phyloP scores from a whole-genome alignment of 1,140 invertebrate species.

The Anthonomus grandis region DNA sequence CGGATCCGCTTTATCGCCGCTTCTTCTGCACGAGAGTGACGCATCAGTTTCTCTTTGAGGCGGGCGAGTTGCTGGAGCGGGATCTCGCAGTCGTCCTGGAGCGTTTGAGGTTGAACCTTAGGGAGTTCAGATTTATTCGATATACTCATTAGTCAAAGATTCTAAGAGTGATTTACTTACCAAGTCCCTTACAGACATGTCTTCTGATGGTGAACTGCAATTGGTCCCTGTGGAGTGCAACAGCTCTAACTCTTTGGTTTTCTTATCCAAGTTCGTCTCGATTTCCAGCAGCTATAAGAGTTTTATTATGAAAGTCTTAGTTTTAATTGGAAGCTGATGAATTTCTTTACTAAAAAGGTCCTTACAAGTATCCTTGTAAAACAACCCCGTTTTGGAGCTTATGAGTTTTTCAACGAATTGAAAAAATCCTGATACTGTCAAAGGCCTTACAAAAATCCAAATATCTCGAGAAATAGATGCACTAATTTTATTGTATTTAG shows the following conservation, averaged over 20 bases:
- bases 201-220: constrained; percentile 71
- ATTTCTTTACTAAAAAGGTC: no score
- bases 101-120: constrained; percentile 39
- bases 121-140: background rate
- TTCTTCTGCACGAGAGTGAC: constrained; percentile 67
- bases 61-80: constrained; percentile 49
- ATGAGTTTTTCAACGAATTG: no score
- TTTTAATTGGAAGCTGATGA: no score
- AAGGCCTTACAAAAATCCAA: no score
- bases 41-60: constrained; percentile 64
- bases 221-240: constrained; percentile 61
- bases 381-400: no score
- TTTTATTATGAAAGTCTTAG: background rate
- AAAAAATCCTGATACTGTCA: no score
- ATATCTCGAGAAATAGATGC: no score
- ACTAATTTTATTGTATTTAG: no score
- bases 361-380: no score
- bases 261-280: constrained; percentile 59
- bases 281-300: constrained; percentile 59
- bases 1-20: constrained; percentile 68
- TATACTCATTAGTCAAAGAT: background rate
- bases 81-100: constrained; percentile 44
- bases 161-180: constrained; percentile 44
- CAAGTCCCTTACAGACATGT: constrained; percentile 69
- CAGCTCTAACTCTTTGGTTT: constrained; percentile 66